Percentiles rank a stretch among this genome's conserved stretches.
Conservation (phyloP, 2,888 invertebrate species). For the Polyploca ridens region DNA sequence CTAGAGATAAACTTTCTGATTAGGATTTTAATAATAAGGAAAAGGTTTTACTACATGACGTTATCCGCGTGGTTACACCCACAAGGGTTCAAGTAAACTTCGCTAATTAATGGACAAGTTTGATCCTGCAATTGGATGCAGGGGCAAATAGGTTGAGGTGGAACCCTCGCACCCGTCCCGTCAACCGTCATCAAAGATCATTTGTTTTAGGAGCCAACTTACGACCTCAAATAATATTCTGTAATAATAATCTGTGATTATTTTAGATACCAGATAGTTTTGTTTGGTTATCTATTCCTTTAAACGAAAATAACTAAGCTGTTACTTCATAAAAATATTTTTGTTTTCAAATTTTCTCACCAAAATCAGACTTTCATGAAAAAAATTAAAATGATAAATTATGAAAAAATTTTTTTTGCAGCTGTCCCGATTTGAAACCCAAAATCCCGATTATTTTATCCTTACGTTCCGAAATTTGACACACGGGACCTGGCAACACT, state of each 20-base stretch:
- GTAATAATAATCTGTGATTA: no score
- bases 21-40: neutral
- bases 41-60: slow-evolving; percentile 6
- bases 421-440: no score
- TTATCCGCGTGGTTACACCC: slow-evolving; percentile 23
- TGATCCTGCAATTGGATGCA: slow-evolving; percentile 22
- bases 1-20: neutral
- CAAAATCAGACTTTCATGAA: no score
- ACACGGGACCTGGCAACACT: no score
- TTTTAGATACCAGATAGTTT: slow-evolving; percentile 2
- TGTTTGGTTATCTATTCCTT: neutral
- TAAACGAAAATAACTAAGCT: no score
- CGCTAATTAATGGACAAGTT: slow-evolving; percentile 38
- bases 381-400: no score
- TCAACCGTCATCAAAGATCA: slow-evolving; percentile 8
- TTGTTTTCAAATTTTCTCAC: no score
- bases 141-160: slow-evolving; percentile 27
- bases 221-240: neutral
- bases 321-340: no score
- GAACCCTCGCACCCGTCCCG: slow-evolving; percentile 2
- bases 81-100: slow-evolving; percentile 32
- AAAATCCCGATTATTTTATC: no score
- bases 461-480: no score
- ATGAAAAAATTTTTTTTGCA: no score
- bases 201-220: slow-evolving; percentile 1